Percentiles rank a stretch among this genome's conserved stretches.
These are phyloP conservation scores for Grallaria varia DNA, from an alignment of 2,113 vertebrate genomes.

Conservation along the genomic window DNA sequence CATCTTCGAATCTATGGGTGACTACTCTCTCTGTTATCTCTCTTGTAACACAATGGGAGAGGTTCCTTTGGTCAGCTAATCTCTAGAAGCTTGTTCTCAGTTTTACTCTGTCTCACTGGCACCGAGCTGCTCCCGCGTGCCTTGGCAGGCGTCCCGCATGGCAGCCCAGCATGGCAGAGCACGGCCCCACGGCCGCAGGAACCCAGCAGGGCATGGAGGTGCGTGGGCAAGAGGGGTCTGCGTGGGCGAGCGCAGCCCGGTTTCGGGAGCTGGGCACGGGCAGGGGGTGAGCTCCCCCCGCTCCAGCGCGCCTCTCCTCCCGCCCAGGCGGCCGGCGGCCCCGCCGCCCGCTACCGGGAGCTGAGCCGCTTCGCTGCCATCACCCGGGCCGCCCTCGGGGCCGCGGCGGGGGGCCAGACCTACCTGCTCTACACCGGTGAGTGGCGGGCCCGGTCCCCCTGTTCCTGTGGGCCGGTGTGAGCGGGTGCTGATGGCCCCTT, in stretches of 20 bases:
- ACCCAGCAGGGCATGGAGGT: neutral
- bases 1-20: too few species aligned
- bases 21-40: too few species aligned
- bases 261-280: accelerated
- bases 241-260: neutral
- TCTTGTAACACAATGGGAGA: too few species aligned
- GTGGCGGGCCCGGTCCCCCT: neutral
- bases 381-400: constrained; percentile 82
- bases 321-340: constrained; percentile 64
- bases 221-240: neutral
- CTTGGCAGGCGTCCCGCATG: neutral
- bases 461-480: accelerated
- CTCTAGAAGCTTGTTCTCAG: too few species aligned
- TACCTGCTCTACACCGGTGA: constrained; percentile 90
- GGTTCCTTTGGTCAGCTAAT: too few species aligned
- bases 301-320: accelerated
- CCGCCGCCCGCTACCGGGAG: constrained; percentile 81
- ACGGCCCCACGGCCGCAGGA: neutral
- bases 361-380: constrained; percentile 84
- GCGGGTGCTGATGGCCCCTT: neutral
- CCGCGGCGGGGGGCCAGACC: constrained; percentile 82
- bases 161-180: accelerated
- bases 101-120: too few species aligned
- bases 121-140: neutral
- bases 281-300: neutral